These are phyloP conservation scores for Hirtodrosophila alboralis DNA, from an alignment of 2,888 invertebrate genomes.

Conservation along the genomic window DNA sequence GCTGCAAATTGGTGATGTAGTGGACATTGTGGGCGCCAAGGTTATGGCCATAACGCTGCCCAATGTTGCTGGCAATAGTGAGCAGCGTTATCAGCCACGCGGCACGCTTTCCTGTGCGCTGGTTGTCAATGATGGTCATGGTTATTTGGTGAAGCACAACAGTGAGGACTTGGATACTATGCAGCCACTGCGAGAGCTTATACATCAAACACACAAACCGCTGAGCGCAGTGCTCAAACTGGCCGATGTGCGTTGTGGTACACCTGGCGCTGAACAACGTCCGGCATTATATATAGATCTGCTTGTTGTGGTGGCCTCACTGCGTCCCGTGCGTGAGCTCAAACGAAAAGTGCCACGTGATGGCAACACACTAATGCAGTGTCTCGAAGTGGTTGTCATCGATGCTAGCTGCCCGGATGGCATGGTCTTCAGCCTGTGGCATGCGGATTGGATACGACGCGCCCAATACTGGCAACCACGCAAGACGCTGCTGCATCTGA, in stretches of 20 bases:
- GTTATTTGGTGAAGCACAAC: slow-evolving; percentile 87
- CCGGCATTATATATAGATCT: slow-evolving; percentile 86
- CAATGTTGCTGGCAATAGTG: slow-evolving; percentile 25
- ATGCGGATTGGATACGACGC: slow-evolving; percentile 88
- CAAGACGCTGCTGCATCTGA: slow-evolving; percentile 89
- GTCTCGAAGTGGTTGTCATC: slow-evolving; percentile 88
- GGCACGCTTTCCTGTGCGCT: slow-evolving; percentile 88
- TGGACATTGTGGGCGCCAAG: slow-evolving; percentile 89
- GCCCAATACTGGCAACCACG: slow-evolving; percentile 87
- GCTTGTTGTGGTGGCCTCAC: slow-evolving; percentile 88
- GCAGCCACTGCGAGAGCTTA: slow-evolving; percentile 85
- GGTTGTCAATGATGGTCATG: slow-evolving; percentile 87
- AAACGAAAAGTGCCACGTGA: slow-evolving; percentile 79
- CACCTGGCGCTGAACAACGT: slow-evolving; percentile 20
- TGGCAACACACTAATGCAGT: slow-evolving; percentile 78
- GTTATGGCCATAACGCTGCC: slow-evolving; percentile 85
- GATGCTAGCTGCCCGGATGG: slow-evolving; percentile 87
- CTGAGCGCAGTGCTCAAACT: slow-evolving; percentile 69
- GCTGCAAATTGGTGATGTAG: slow-evolving; percentile 89
- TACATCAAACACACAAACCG: slow-evolving; percentile 88
- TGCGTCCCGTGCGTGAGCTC: slow-evolving; percentile 87
- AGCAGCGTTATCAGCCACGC: slow-evolving; percentile 86
- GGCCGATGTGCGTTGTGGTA: slow-evolving; percentile 68
- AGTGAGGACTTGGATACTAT: slow-evolving; percentile 68
- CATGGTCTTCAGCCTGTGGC: slow-evolving; percentile 87